Evolutionary conservation across 2,113 vertebrate species (phyloP).

Genomic region (Rousettus leschenaultii): DNA sequence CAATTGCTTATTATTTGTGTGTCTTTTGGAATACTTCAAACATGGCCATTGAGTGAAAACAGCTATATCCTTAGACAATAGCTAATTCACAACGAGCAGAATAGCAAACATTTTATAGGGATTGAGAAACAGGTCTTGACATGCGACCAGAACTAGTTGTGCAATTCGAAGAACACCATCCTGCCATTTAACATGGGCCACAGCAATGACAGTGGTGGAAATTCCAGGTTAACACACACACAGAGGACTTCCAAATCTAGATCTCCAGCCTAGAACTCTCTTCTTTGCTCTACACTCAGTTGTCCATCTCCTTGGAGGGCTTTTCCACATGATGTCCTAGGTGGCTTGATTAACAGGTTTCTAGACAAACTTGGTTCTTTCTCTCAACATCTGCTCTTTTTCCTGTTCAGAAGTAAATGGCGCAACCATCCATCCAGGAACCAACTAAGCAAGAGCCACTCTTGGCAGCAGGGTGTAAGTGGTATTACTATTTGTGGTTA

Average conservation of each 20-base stretch:
- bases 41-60: background rate
- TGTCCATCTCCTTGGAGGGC: background rate
- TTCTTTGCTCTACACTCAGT: background rate
- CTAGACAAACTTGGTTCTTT: background rate
- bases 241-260: background rate
- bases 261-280: background rate
- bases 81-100: background rate
- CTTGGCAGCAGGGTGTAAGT: background rate
- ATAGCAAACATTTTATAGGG: slow-evolving; percentile 9
- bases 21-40: slow-evolving; percentile 12
- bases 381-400: background rate
- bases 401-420: background rate
- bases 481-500: background rate
- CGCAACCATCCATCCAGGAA: background rate
- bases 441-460: background rate
- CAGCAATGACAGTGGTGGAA: background rate
- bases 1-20: slow-evolving; percentile 11
- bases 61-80: background rate
- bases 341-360: background rate
- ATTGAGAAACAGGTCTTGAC: background rate
- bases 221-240: too few species aligned
- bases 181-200: background rate
- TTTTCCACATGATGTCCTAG: background rate
- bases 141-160: background rate
- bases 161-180: background rate